Evolutionary conservation across 1,140 invertebrate species (phyloP).

Genomic region (Ceratosolen fusciceps): DNA sequence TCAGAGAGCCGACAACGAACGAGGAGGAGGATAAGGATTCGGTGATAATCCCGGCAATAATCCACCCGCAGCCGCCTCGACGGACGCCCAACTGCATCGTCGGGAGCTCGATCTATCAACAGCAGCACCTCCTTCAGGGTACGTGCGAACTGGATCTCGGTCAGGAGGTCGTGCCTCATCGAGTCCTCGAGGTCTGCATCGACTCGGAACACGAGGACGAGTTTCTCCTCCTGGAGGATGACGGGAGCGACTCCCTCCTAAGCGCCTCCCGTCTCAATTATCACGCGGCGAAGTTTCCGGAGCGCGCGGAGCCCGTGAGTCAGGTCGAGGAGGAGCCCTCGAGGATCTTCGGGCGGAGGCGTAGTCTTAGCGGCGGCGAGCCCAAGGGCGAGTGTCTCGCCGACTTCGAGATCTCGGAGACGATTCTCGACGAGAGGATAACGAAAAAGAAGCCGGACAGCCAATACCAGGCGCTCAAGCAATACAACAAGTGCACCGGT

Average conservation of each 20-base stretch:
- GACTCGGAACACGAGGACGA: constrained; percentile 62
- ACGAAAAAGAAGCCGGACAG: constrained; percentile 53
- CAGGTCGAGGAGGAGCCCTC: background rate
- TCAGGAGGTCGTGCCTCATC: constrained; percentile 51
- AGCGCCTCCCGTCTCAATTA: constrained; percentile 75
- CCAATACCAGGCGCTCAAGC: constrained; percentile 47
- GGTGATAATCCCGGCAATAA: constrained; percentile 76
- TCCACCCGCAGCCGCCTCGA: constrained; percentile 76
- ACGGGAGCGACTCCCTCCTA: constrained; percentile 80
- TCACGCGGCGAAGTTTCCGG: constrained; percentile 17
- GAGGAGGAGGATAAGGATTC: constrained; percentile 67
- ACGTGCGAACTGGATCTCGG: background rate
- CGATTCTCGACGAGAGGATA: constrained; percentile 23
- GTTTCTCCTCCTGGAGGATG: constrained; percentile 71
- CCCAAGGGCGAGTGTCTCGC: constrained; percentile 27
- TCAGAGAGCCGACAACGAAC: background rate
- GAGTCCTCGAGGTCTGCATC: constrained; percentile 6
- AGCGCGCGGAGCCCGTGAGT: background rate
- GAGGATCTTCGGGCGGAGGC: background rate
- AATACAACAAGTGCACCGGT: constrained; percentile 24
- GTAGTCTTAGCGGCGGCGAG: constrained; percentile 5
- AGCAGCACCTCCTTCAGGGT: background rate
- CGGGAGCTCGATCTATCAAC: background rate
- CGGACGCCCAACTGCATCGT: constrained; percentile 62
- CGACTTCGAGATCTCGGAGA: constrained; percentile 45